Evolutionary conservation across 2,888 invertebrate genomes (phyloP).

Genomic region (Hirtodrosophila histrioides): DNA sequence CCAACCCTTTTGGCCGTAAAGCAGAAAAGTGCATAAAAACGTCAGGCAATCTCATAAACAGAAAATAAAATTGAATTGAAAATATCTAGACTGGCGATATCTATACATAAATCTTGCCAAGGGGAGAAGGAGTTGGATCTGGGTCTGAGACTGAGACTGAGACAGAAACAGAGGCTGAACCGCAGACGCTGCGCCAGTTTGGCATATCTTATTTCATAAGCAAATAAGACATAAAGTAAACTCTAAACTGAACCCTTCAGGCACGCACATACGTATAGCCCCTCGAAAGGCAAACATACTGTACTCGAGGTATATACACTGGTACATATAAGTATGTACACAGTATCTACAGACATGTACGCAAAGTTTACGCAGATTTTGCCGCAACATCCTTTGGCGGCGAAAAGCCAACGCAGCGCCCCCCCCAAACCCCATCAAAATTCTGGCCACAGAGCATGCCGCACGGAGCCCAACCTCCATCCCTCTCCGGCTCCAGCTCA

Average conservation of each 20-base stretch:
- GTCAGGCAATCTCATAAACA: constrained; percentile 79
- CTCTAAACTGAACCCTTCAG: constrained; percentile 50
- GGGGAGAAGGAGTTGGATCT: not conserved
- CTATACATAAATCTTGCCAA: constrained; percentile 63
- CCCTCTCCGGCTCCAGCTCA: constrained; percentile 17
- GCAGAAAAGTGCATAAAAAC: constrained; percentile 66
- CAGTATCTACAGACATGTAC: constrained; percentile 9
- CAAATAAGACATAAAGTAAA: constrained; percentile 78
- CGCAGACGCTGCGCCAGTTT: constrained; percentile 35
- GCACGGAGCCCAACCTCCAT: constrained; percentile 18
- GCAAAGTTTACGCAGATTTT: constrained; percentile 78
- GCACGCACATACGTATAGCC: constrained; percentile 30
- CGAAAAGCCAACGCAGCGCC: constrained; percentile 47
- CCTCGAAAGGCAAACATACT: constrained; percentile 42
- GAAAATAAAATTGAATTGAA: constrained; percentile 71
- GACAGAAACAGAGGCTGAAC: constrained; percentile 20
- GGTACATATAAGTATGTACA: constrained; percentile 4
- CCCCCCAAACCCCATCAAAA: constrained; percentile 75
- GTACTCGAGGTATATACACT: constrained; percentile 12
- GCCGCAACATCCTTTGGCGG: constrained; percentile 65
- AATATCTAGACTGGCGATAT: constrained; percentile 36
- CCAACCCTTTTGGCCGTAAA: constrained; percentile 61
- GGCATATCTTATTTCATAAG: constrained; percentile 78
- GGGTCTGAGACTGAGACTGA: constrained; percentile 20
- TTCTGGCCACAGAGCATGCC: constrained; percentile 79